These are phyloP conservation scores for Aelia acuminata DNA, from an alignment of 2,888 invertebrate genomes.

Conservation along the genomic window DNA sequence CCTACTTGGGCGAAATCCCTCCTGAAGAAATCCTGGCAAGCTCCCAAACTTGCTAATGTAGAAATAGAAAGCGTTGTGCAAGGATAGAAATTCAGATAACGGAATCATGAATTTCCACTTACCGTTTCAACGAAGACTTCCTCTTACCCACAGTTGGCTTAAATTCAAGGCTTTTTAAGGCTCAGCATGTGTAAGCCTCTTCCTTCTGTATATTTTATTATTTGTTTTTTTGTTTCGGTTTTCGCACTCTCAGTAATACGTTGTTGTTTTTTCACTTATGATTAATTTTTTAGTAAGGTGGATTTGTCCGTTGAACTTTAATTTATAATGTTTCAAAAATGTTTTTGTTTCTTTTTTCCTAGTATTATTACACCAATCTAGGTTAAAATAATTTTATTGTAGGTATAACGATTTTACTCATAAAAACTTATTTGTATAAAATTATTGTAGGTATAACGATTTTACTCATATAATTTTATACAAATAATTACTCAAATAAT, in stretches of 20 bases:
- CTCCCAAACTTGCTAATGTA: constrained; percentile 44
- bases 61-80: constrained; percentile 42
- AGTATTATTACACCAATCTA: too few species aligned
- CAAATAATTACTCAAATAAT: too few species aligned
- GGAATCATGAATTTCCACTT: constrained; percentile 35
- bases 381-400: too few species aligned
- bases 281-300: neutral
- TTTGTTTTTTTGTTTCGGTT: neutral
- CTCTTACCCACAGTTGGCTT: constrained; percentile 23
- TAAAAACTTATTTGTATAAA: too few species aligned
- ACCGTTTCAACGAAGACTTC: neutral
- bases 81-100: constrained; percentile 39
- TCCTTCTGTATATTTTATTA: neutral
- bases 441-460: too few species aligned
- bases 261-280: neutral
- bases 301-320: too few species aligned
- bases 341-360: too few species aligned
- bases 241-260: too few species aligned
- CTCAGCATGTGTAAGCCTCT: neutral
- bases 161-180: constrained; percentile 30
- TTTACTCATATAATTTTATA: too few species aligned
- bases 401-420: too few species aligned
- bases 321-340: too few species aligned
- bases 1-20: constrained; percentile 22
- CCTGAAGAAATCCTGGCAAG: constrained; percentile 19